Base-by-base conservation (phyloP, 2,888 invertebrate genomes). In the Sceliomorpha sp. region DNA sequence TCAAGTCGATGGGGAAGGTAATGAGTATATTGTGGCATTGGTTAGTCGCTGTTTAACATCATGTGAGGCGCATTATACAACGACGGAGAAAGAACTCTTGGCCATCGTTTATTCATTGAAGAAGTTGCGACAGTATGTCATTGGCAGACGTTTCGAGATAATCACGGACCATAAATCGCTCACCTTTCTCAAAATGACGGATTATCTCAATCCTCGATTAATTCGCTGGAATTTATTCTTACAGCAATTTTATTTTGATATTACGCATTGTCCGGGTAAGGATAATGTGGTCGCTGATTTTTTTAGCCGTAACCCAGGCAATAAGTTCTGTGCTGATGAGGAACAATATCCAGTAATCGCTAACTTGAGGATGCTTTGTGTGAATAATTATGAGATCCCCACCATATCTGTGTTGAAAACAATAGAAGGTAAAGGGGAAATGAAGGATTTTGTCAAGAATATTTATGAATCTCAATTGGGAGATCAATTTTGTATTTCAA, bases 71-170 rank as follows among this genome's bases (percentile, higher is more conserved):
- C 12, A 36, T 36, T 60, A 50, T 17, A 60, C 50, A 7, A 67
- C 59, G 1, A 67, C 59, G 0, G 67, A 67, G 8, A 27, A 36
- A 13, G 59, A 67, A 36, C 17, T 59, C 6, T 17, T 60, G 2
- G 59, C 60, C 1, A 60, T 60, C 7, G 27, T 67, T 1, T 60
- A 60, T 29, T 40, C 59, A 4, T 1, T 67, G 8, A 17, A 13
- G 2, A 60, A 67, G 36, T 44, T 60, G 4, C 12, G 60, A 10
- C 12, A 29, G 9, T 59, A 67, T 36, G 1, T 68, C 0, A 10
- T 45, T 1, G 51, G 45, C 1, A n/a, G 7, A 37, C 9, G 8
- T 1, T 51, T 62, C 13, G n/a, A 51, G 2, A 32, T 62, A 1
- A 15, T 62, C 1, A 62, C 51, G 0, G 62, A 62, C 39, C 62